Base-by-base conservation (phyloP, 2,797 vertebrate genomes). In the Brotula barbata region DNA sequence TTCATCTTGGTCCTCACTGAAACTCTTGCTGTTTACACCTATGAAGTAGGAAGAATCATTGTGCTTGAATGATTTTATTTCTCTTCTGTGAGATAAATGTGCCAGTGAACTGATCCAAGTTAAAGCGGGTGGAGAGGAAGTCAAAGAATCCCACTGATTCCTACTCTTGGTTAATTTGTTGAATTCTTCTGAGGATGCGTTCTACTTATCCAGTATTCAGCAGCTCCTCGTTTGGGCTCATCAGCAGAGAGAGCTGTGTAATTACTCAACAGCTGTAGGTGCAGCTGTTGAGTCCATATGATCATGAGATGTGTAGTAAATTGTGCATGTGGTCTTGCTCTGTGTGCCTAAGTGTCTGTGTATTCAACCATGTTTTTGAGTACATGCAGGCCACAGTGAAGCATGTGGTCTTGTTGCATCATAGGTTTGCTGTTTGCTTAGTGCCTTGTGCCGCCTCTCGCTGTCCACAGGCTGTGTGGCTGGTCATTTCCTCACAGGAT, bases 221-320 rank as follows among this genome's bases (percentile, higher is more conserved):
- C 48, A 36, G 50, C 64, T 78, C 39, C 73, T 83, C 50, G 6
- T 72, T 65, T 64, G 56, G 43, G 39, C 45, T 72, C 64, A 56
- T 73, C 71, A 63, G 56, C 41, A 41, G 55, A 50, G 63, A 45
- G 62, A 63, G 64, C 39, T 19, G 41, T 44, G 70, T 74, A 65
- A 82, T 83, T 60, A 52, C 62, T 60, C 5, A 23, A 70, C 81
- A 83, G 68, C 81, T 83, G 82, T 50, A 64, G 39, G 40, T 68
- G 62, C 75, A 80, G 81, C 77, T 75, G 80, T 68, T 71, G 45
- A 44, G 36, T 42, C 62, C 52, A 61, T 22, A 6, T 58, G 40
- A 53, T 39, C 39, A 68, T 43, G 33, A 64, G 53, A 69, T 11
- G 11, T 28, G 16, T 22, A 19, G 52, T 53, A 4, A 3, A 20